Percentiles rank a stretch among this genome's conserved stretches.
Conservation (phyloP, 2,113 vertebrate species). For the Puffinus mauretanicus region DNA sequence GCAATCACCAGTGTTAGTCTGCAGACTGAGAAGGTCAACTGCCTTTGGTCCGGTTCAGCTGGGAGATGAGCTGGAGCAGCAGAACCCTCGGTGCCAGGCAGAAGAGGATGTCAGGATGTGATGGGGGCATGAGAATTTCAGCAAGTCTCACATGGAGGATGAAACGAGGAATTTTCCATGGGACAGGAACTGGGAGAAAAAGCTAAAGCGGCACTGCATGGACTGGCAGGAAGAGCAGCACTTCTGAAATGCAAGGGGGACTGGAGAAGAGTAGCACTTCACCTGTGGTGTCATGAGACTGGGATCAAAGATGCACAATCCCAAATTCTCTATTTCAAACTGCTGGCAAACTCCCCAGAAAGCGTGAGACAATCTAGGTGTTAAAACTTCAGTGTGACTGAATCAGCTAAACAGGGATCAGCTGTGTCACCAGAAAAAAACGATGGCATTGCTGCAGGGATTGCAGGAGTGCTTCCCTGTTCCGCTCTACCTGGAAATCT, state of each 20-base stretch:
- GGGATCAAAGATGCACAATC: background rate
- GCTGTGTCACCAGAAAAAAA: background rate
- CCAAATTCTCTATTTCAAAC: background rate
- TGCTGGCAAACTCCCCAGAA: background rate
- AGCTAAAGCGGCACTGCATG: background rate
- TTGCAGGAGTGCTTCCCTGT: background rate
- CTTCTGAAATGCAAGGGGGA: background rate
- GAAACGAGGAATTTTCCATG: background rate
- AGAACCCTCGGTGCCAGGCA: background rate
- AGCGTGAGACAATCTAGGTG: background rate
- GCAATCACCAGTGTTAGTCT: background rate
- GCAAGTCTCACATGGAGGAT: background rate
- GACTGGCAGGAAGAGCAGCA: background rate
- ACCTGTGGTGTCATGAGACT: background rate
- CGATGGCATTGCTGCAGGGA: background rate
- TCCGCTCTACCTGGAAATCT: background rate
- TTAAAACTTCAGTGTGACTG: background rate
- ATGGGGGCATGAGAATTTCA: background rate
- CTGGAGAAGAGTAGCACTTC: background rate
- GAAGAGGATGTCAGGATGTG: background rate
- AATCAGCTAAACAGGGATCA: background rate
- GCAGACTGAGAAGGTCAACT: background rate
- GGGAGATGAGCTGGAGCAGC: background rate
- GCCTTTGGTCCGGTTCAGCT: background rate
- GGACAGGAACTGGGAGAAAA: background rate